phyloP scores from a whole-genome alignment of 2,797 vertebrate species.

The Hydrolagus colliei region DNA sequence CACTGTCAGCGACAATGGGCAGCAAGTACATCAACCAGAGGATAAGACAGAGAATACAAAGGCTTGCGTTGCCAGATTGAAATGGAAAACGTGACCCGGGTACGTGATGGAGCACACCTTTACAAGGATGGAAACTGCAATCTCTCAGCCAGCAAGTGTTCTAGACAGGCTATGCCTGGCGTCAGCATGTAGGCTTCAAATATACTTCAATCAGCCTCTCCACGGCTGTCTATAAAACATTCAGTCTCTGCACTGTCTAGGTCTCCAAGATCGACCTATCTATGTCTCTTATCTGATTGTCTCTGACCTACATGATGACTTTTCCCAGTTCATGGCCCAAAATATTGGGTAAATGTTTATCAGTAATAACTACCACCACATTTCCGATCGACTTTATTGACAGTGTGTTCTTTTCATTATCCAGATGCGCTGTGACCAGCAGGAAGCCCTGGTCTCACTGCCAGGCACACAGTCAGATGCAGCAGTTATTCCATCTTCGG shows the following conservation, averaged over 20 bases:
- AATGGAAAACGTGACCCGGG: background rate
- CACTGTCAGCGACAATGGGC: background rate
- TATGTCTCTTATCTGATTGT: conserved; percentile 20
- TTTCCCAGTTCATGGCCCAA: conserved; percentile 13
- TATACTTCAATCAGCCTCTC: background rate
- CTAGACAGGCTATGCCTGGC: no score
- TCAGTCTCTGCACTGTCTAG: background rate
- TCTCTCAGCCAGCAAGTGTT: background rate
- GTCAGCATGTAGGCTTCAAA: background rate
- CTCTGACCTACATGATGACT: conserved; percentile 20
- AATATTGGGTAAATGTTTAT: conserved; percentile 24
- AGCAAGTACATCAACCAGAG: background rate
- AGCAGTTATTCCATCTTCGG: conserved; percentile 22
- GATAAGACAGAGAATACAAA: background rate
- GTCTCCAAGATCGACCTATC: background rate
- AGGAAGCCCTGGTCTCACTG: background rate
- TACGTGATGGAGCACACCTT: background rate
- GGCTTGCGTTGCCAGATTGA: background rate
- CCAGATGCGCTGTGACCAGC: conserved; percentile 18
- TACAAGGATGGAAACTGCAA: background rate
- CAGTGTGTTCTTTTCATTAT: fast-evolving
- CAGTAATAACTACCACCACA: background rate
- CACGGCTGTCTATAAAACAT: conserved; percentile 11
- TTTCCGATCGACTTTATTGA: conserved; percentile 30
- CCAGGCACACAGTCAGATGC: conserved; percentile 22